These are phyloP conservation scores for Pitta sordida DNA, from an alignment of 2,113 vertebrate genomes.

Conservation along the genomic window DNA sequence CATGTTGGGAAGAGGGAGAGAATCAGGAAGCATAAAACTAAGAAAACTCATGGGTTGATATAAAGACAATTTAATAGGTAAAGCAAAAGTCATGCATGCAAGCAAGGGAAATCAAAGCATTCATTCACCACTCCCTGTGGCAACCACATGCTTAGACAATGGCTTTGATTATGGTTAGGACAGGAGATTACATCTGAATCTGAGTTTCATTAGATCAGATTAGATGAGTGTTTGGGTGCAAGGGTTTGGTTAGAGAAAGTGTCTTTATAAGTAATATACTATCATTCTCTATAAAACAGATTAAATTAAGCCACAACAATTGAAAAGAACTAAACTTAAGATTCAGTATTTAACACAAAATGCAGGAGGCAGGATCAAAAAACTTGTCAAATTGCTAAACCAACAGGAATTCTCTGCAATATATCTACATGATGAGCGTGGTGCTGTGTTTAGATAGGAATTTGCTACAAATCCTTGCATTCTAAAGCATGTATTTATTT, in stretches of 20 bases:
- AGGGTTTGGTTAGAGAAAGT: not conserved
- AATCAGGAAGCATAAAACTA: not conserved
- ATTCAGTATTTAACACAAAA: not conserved
- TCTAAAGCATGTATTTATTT: not conserved
- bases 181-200: not conserved
- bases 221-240: not conserved
- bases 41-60: not conserved
- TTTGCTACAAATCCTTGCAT: not conserved
- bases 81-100: not conserved
- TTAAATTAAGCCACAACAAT: not conserved
- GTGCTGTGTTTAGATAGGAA: not conserved
- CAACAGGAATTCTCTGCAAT: not conserved
- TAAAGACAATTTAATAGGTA: not conserved
- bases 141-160: rapidly evolving
- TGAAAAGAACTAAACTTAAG: not conserved
- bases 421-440: not conserved
- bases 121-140: not conserved
- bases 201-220: not conserved
- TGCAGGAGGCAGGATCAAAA: not conserved
- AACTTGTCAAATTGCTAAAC: not conserved
- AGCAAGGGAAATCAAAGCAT: not conserved
- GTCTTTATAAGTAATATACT: not conserved
- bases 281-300: not conserved
- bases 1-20: not conserved
- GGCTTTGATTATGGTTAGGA: not conserved